Percentiles rank a stretch among this genome's conserved stretches.
Conservation (phyloP, 2,797 vertebrate species). For the Falco rusticolus region DNA sequence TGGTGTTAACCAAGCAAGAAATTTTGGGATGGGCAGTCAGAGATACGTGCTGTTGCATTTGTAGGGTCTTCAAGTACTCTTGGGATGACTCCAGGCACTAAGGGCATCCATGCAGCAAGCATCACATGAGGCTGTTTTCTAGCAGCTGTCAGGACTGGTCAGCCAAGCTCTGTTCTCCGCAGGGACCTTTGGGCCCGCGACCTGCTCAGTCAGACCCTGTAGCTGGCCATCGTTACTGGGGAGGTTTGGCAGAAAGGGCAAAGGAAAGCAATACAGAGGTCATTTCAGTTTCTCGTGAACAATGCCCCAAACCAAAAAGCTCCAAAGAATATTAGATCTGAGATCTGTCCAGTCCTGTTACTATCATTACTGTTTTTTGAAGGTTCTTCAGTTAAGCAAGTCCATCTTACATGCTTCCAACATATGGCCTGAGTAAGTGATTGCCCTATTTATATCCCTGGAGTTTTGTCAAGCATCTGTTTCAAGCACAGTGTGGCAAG, state of each 20-base stretch:
- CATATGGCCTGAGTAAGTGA: neutral
- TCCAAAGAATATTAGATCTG: neutral
- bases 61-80: neutral
- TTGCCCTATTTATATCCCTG: neutral
- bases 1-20: neutral
- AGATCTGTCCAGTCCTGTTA: neutral
- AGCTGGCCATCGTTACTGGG: neutral
- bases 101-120: neutral
- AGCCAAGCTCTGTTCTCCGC: neutral
- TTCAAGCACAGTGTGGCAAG: neutral
- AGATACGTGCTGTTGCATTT: rapidly evolving
- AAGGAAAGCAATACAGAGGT: neutral
- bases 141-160: neutral
- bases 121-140: neutral
- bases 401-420: neutral
- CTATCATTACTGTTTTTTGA: neutral
- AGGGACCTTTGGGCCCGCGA: neutral
- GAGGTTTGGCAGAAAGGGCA: neutral
- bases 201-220: neutral
- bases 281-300: neutral
- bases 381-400: neutral
- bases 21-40: neutral
- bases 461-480: conserved; percentile 15
- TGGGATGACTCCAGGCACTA: neutral
- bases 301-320: neutral